Evolutionary conservation across 1,140 invertebrate genomes (phyloP), one percentile per base, ranked within the genome.

Genomic region (Trinorchestia longiramus): DNA sequence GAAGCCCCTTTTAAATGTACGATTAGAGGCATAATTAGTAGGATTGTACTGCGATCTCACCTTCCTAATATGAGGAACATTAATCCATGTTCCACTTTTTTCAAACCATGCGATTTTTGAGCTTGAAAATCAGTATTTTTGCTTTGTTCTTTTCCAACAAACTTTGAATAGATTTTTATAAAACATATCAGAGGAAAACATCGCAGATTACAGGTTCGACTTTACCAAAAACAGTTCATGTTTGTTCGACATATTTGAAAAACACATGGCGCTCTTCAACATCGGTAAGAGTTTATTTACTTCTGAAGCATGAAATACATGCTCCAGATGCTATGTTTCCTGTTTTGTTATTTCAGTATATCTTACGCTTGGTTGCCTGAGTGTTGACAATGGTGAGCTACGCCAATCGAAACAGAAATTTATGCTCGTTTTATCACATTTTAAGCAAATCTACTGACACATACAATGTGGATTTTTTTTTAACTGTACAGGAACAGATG

Each of bases 11-110:
- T 90, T 90, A 90, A 90, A 90, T 43, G 88, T 42, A 41, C 41
- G 88, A 90, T 90, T 90, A 90, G 88, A 90, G 43, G 88, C n/a
- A 90, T 90, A 90, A 90, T 90, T 90, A 90, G n/a, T 36, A 42
- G 36, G 88, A 90, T 90, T 43, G 41, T 90, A 28, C 36, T 90
- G 41, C 88, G 43, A 36, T 90, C 41, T 17, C 28, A 36, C n/a
- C 3, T 77, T 77, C 62, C 62, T 77, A 77, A 77, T 77, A 77
- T 23, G 62, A 77, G 62, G 36, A 77, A 77, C 62, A 3, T 77
- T 77, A 77, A 77, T 77, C 62, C 36, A 23, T 36, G 62, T 23
- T 77, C 62, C 11, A 36, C 62, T 11, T 77, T 77, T 11, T 36
- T 77, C 28, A 77, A 11, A 77, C 15, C 3, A 77, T 23, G 62